Conservation (phyloP, 2,113 vertebrate genomes). For the Lepus timidus region DNA sequence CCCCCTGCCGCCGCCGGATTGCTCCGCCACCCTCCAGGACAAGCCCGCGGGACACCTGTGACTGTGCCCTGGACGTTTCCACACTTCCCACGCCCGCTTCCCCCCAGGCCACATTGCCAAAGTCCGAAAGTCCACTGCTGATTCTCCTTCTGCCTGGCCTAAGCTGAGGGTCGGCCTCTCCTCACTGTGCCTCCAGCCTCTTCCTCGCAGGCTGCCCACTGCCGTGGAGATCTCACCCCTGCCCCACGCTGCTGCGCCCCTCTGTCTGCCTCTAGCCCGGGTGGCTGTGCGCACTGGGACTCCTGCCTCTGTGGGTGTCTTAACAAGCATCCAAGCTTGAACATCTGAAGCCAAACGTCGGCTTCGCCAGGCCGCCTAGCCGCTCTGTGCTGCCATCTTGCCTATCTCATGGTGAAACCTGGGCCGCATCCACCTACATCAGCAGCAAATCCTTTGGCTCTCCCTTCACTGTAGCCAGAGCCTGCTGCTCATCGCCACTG, state of each 20-base stretch:
- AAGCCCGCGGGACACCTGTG: no score
- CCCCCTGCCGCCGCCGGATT: not conserved
- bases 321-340: not conserved
- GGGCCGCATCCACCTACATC: not conserved
- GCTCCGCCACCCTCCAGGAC: not conserved
- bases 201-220: not conserved
- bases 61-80: no score
- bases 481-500: not conserved
- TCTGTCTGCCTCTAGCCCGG: fast-evolving
- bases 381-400: not conserved
- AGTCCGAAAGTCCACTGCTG: no score
- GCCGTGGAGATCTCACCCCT: not conserved
- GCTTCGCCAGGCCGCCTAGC: not conserved
- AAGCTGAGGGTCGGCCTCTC: no score
- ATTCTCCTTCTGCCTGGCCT: not conserved
- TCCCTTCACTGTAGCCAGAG: not conserved
- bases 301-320: not conserved
- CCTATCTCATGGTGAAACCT: not conserved
- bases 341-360: not conserved
- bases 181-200: no score
- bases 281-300: fast-evolving
- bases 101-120: not conserved
- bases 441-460: not conserved
- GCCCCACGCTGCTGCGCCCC: not conserved
- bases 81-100: not conserved